Conservation (phyloP, 2,888 invertebrate species). For the Choristoneura rosaceana region DNA sequence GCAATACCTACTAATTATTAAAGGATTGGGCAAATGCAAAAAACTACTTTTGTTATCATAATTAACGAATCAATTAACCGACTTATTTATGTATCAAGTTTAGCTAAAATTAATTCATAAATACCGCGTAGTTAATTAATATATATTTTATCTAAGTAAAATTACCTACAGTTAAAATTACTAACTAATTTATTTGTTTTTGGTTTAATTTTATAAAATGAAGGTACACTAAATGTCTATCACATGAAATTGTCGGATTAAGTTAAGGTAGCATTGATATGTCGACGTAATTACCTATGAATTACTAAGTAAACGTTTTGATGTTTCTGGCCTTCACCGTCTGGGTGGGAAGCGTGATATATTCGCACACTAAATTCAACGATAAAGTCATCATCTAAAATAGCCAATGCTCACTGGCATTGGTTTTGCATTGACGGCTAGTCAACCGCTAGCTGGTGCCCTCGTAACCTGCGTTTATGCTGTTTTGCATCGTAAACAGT, state of each 20-base stretch:
- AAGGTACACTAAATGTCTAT: neutral
- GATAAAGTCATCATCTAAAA: constrained; percentile 75
- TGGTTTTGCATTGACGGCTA: constrained; percentile 21
- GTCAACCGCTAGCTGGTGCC: constrained; percentile 21
- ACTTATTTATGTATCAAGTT: neutral
- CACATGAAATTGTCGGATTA: too few relatives aligned
- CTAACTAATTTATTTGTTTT: too few relatives aligned
- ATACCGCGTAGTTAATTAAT: too few relatives aligned
- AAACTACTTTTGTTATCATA: neutral
- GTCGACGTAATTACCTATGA: neutral
- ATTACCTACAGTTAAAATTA: too few relatives aligned
- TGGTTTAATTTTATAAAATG: neutral
- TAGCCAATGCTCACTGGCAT: constrained; percentile 56
- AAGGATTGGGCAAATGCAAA: neutral
- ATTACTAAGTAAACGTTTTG: constrained; percentile 12
- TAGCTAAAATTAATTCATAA: too few relatives aligned
- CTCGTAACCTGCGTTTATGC: constrained; percentile 32
- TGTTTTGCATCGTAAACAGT: constrained; percentile 11
- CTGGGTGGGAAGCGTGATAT: constrained; percentile 49
- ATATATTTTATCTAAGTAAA: too few relatives aligned
- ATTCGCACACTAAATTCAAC: constrained; percentile 57
- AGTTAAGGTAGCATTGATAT: neutral
- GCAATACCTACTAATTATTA: neutral
- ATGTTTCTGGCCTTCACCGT: constrained; percentile 58
- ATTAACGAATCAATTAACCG: neutral